These are phyloP conservation scores for Etheostoma nigrum DNA, from an alignment of 2,797 vertebrate species.

Conservation along the genomic window DNA sequence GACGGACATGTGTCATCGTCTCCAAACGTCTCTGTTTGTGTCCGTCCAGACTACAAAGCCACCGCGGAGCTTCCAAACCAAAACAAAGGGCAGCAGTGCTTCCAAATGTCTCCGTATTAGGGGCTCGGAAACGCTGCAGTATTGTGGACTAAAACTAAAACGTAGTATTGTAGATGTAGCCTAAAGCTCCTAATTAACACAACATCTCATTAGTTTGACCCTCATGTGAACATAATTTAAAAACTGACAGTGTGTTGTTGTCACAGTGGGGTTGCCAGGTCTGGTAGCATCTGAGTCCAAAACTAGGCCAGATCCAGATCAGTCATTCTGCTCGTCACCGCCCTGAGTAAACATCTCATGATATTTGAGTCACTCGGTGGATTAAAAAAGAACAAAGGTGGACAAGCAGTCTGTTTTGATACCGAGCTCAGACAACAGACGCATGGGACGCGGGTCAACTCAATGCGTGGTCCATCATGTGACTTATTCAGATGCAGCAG, in stretches of 20 bases:
- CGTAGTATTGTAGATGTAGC: no score
- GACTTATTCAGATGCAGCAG: not conserved
- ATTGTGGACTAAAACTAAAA: no score
- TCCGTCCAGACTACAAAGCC: no score
- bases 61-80: no score
- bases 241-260: not conserved
- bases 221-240: not conserved
- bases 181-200: not conserved
- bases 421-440: not conserved
- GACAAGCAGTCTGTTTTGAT: not conserved
- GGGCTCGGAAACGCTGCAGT: no score
- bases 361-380: not conserved
- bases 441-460: no score
- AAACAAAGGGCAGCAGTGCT: no score
- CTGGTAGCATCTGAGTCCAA: not conserved
- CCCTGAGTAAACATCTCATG: not conserved
- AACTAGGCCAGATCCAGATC: not conserved
- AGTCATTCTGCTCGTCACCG: not conserved
- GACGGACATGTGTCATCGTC: no score
- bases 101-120: no score
- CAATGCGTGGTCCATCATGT: no score
- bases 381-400: not conserved
- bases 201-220: not conserved
- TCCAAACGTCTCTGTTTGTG: no score
- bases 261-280: slow-evolving; percentile 6